A percentile compares a stretch with the other conserved stretches of the same genome.
phyloP scores from a whole-genome alignment of 2,113 vertebrate species.

The Melospiza georgiana region DNA sequence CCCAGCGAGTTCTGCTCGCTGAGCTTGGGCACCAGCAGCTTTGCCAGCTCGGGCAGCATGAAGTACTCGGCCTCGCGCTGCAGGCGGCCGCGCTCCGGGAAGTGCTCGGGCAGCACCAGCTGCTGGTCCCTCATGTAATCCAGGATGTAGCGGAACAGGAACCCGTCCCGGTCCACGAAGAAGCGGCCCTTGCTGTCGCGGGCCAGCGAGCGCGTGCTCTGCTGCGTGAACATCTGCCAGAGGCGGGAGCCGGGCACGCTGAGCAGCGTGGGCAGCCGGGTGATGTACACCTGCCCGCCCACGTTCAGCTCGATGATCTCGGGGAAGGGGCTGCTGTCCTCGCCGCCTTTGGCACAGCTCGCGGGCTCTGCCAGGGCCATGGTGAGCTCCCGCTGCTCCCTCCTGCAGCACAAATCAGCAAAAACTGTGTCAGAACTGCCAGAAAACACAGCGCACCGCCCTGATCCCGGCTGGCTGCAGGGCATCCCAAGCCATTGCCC shows the following conservation, averaged over 20 bases:
- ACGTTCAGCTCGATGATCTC: constrained; percentile 95
- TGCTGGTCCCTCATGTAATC: constrained; percentile 93
- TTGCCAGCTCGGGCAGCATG: constrained; percentile 87
- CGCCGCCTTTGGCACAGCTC: constrained; percentile 69
- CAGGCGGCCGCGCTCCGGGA: constrained; percentile 87
- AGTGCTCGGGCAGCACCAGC: constrained; percentile 92
- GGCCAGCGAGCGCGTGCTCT: constrained; percentile 79
- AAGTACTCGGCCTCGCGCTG: constrained; percentile 94
- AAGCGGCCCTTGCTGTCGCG: constrained; percentile 92
- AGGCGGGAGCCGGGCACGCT: constrained; percentile 89
- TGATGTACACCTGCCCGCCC: constrained; percentile 94
- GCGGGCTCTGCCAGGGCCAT: constrained; percentile 87
- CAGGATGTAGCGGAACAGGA: constrained; percentile 93
- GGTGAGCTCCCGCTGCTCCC: constrained; percentile 6
- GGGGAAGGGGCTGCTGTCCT: constrained; percentile 80
- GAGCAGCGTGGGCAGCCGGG: constrained; percentile 87
- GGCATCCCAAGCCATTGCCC: not conserved
- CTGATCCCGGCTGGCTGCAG: fast-evolving
- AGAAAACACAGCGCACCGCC: fast-evolving
- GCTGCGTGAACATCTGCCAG: constrained; percentile 91
- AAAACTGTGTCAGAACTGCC: fast-evolving
- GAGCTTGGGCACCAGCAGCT: constrained; percentile 83
- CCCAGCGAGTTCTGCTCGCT: constrained; percentile 89
- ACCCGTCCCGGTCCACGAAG: constrained; percentile 92
- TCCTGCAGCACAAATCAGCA: not conserved